phyloP scores from a whole-genome alignment of 2,797 vertebrate genomes.

The Erpetoichthys calabaricus region DNA sequence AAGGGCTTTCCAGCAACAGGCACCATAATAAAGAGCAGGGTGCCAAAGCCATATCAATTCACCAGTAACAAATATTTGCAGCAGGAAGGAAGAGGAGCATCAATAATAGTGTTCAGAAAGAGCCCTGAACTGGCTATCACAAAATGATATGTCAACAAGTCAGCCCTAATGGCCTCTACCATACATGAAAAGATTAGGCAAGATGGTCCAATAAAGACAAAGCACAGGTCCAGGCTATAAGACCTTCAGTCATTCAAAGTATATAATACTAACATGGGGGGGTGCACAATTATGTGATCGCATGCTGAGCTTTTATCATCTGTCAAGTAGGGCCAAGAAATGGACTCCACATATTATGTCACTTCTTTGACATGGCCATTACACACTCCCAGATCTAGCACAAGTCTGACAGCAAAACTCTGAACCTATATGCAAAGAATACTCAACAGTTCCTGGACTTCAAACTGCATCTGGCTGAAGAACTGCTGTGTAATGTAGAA shows the following conservation, averaged over 20 bases:
- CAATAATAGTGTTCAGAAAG: conserved; percentile 11
- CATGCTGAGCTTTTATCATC: conserved; percentile 16
- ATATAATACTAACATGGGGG: conserved; percentile 22
- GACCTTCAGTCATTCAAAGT: conserved; percentile 17
- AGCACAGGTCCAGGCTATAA: conserved; percentile 16
- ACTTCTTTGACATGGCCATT: conserved; percentile 22
- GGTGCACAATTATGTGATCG: conserved; percentile 17
- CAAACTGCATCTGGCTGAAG: conserved; percentile 16
- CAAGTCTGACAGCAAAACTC: conserved; percentile 14
- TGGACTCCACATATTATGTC: conserved; percentile 14
- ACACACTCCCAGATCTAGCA: no score
- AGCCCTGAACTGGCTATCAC: conserved; percentile 8
- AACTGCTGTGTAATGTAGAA: conserved; percentile 9
- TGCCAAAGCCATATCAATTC: conserved; percentile 12
- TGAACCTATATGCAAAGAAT: conserved; percentile 10
- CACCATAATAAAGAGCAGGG: conserved; percentile 7
- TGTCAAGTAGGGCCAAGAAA: conserved; percentile 14
- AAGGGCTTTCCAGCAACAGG: conserved; percentile 13
- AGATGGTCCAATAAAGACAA: conserved; percentile 21
- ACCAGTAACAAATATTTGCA: conserved; percentile 10
- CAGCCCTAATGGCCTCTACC: conserved; percentile 12
- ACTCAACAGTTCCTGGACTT: conserved; percentile 20
- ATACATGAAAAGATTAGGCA: conserved; percentile 10
- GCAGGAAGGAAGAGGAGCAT: conserved; percentile 12
- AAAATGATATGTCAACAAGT: conserved; percentile 22